Evolutionary conservation across 1,140 invertebrate species (phyloP).

Genomic region (Planococcus citri): DNA sequence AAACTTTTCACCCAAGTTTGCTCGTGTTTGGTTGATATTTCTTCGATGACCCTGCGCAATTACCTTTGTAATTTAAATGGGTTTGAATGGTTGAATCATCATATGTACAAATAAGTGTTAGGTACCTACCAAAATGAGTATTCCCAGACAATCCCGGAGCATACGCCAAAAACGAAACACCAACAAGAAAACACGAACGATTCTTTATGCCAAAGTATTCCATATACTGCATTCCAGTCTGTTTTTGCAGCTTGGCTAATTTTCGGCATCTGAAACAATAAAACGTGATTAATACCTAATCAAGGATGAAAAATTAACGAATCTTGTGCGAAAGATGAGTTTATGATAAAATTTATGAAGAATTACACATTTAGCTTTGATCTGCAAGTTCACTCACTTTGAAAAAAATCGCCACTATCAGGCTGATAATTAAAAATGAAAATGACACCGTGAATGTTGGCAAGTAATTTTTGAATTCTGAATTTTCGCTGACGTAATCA

Average conservation of each 20-base stretch:
- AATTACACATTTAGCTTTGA: no score
- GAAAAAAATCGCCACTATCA: not conserved
- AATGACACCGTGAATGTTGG: not conserved
- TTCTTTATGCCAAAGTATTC: not conserved
- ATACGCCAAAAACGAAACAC: slow-evolving; percentile 68
- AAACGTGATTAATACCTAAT: no score
- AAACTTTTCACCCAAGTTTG: slow-evolving; percentile 57
- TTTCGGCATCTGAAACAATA: not conserved
- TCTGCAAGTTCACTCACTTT: not conserved
- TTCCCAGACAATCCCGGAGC: slow-evolving; percentile 71
- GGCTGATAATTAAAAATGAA: not conserved
- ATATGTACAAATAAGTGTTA: not conserved
- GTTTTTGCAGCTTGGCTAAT: not conserved
- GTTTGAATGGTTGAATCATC: no score
- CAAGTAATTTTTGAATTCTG: slow-evolving; percentile 52
- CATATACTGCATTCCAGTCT: not conserved
- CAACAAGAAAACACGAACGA: slow-evolving; percentile 52
- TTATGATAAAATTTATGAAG: no score
- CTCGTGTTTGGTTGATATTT: not conserved
- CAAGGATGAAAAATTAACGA: no score
- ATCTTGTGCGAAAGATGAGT: no score
- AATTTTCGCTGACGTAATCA: slow-evolving; percentile 50
- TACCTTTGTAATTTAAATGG: not conserved
- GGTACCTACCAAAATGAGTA: not conserved
- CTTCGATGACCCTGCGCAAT: not conserved